These are phyloP conservation scores for Silurus meridionalis DNA, from an alignment of 2,113 vertebrate species.

Conservation along the genomic window DNA sequence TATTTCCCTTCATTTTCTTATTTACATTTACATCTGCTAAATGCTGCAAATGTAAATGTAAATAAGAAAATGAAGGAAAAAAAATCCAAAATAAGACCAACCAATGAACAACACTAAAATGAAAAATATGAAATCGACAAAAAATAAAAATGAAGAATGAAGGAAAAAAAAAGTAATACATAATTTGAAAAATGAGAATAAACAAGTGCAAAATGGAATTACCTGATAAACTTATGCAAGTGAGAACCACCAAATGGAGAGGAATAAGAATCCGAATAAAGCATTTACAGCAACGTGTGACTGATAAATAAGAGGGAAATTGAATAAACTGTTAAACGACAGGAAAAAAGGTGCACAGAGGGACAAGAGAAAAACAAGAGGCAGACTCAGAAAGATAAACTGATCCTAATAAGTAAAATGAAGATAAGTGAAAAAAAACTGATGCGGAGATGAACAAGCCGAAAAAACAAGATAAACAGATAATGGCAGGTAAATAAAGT, in stretches of 20 bases:
- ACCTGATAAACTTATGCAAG: neutral
- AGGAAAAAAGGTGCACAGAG: neutral
- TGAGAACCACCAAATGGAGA: neutral
- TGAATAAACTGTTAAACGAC: neutral
- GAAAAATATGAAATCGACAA: neutral
- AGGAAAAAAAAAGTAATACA: neutral
- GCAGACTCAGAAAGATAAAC: neutral
- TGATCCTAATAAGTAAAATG: neutral
- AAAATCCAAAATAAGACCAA: neutral
- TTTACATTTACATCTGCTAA: too few species aligned
- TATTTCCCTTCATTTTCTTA: neutral
- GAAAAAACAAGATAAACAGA: neutral
- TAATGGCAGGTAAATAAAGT: neutral
- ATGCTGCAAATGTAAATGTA: too few species aligned
- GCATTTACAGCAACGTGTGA: too few species aligned
- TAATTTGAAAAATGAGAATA: neutral
- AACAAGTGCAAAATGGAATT: neutral
- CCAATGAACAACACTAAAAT: neutral
- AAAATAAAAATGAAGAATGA: neutral
- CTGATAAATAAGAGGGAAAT: neutral
- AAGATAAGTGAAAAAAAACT: neutral
- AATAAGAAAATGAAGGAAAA: neutral
- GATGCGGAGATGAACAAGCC: neutral
- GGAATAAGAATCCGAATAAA: neutral
- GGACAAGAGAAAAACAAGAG: neutral